phyloP scores from a whole-genome alignment of 2,888 invertebrate genomes.

The Aromia moschata region DNA sequence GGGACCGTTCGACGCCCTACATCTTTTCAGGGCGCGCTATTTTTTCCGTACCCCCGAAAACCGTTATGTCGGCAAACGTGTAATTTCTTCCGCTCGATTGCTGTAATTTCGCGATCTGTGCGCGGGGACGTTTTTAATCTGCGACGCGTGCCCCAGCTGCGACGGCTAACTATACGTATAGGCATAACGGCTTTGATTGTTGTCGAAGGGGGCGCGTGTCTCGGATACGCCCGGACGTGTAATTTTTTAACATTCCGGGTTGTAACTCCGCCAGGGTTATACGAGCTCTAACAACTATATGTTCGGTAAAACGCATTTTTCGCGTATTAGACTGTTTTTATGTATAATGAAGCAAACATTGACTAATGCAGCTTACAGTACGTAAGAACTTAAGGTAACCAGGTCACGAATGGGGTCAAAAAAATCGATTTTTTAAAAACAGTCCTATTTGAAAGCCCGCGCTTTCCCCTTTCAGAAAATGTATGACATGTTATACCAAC shows the following conservation, averaged over 20 bases:
- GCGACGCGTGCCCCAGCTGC: slow-evolving; percentile 55
- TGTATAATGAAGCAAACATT: no score
- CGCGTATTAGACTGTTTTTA: no score
- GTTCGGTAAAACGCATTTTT: no score
- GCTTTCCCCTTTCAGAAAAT: no score
- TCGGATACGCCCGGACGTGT: background rate
- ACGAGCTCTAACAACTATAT: no score
- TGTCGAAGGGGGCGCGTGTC: slow-evolving; percentile 1
- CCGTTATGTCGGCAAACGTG: slow-evolving; percentile 60
- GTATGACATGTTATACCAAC: no score
- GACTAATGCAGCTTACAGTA: no score
- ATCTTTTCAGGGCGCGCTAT: slow-evolving; percentile 55
- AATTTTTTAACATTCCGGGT: background rate
- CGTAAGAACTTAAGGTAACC: no score
- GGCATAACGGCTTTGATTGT: background rate
- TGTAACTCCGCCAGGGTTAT: background rate
- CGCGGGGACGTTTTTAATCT: slow-evolving; percentile 61
- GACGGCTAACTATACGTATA: slow-evolving; percentile 6
- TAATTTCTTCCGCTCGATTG: slow-evolving; percentile 58
- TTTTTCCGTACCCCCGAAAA: slow-evolving; percentile 54
- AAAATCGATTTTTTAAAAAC: no score
- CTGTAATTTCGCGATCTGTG: slow-evolving; percentile 60
- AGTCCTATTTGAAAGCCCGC: no score
- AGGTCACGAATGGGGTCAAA: no score
- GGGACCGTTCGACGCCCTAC: slow-evolving; percentile 51